Percentiles rank a stretch among this genome's conserved stretches.
Conservation (phyloP, 2,797 vertebrate genomes). For the Rhabdophis nuchalis region DNA sequence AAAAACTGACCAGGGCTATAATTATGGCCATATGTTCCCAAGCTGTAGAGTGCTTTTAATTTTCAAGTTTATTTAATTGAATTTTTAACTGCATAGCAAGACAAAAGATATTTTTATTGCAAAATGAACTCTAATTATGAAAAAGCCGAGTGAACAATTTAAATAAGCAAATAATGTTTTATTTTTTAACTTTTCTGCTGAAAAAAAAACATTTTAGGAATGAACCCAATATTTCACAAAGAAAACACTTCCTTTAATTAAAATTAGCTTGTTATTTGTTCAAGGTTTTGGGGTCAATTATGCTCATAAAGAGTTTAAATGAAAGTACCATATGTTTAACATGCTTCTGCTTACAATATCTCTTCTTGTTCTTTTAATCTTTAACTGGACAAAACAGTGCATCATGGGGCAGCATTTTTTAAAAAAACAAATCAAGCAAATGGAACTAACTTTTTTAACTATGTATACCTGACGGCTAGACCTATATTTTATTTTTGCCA, state of each 20-base stretch:
- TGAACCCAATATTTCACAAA: conserved; percentile 44
- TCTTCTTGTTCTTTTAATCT: neutral
- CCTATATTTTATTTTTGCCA: neutral
- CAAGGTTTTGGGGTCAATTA: conserved; percentile 50
- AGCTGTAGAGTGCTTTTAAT: conserved; percentile 52
- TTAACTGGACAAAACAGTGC: neutral
- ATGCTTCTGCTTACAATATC: neutral
- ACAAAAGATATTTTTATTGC: conserved; percentile 4
- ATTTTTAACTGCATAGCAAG: conserved; percentile 37
- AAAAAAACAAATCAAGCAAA: neutral
- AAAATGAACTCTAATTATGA: conserved; percentile 52
- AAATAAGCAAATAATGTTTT: conserved; percentile 39
- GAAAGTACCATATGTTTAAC: conserved; percentile 40
- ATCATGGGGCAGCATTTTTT: neutral
- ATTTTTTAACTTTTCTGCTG: conserved; percentile 53
- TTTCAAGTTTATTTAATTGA: conserved; percentile 53
- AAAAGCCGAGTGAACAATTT: conserved; percentile 28
- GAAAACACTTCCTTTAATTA: conserved; percentile 53
- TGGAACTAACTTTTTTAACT: neutral
- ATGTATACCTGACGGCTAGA: too few species aligned
- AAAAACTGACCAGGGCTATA: conserved; percentile 49
- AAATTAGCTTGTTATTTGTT: conserved; percentile 54
- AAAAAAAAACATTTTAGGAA: conserved; percentile 26
- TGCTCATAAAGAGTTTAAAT: conserved; percentile 46
- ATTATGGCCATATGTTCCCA: conserved; percentile 53